These are phyloP conservation scores for Desmophyllum pertusum DNA, from an alignment of 92 coral and sea anemone species.

Conservation along the genomic window DNA sequence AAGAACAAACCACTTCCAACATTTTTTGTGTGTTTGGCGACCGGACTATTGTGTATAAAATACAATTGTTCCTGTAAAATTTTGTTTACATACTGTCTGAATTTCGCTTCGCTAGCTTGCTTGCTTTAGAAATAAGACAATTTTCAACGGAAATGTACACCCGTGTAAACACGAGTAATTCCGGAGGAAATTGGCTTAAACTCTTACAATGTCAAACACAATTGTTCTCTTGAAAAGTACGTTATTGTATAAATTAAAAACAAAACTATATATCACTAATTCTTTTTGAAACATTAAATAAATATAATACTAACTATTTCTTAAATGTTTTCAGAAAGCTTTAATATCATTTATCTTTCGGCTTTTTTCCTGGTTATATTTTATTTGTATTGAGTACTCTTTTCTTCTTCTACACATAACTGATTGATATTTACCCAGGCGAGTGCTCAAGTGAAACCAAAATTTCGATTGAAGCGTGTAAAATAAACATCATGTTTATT, in stretches of 20 bases:
- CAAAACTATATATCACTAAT: neutral
- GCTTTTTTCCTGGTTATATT: neutral
- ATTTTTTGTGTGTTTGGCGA: neutral
- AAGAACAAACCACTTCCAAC: neutral
- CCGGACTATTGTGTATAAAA: neutral
- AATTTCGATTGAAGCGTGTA: neutral
- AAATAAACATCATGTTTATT: neutral
- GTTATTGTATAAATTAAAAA: neutral
- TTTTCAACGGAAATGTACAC: constrained; percentile 1
- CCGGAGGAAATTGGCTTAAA: neutral
- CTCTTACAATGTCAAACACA: neutral
- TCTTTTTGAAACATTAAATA: neutral
- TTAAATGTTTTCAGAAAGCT: neutral
- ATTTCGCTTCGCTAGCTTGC: too few relatives aligned
- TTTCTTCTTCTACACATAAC: neutral
- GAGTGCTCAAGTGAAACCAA: neutral
- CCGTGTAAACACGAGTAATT: neutral
- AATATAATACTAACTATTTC: neutral
- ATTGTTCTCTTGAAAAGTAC: neutral
- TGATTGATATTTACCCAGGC: neutral
- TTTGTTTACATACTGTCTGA: neutral
- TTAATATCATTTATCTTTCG: neutral
- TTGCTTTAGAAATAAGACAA: too few relatives aligned
- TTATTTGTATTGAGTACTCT: neutral
- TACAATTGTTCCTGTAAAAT: neutral